Evolutionary conservation across 2,113 vertebrate species (phyloP).

Genomic region (Cromileptes altivelis): DNA sequence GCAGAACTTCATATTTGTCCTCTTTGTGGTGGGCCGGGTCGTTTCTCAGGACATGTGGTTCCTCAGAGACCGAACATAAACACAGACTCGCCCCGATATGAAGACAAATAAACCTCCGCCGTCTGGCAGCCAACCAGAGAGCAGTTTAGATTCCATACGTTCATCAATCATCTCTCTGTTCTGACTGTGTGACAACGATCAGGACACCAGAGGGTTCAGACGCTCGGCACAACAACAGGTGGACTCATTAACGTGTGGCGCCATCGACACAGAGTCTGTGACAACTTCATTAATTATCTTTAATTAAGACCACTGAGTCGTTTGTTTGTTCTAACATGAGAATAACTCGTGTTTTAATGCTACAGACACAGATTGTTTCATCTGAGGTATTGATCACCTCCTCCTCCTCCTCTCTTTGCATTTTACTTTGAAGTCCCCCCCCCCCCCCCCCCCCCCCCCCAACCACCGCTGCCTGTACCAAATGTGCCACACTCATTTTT

Average conservation of each 20-base stretch:
- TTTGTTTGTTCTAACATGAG: too few relatives aligned
- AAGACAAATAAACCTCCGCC: slow-evolving; percentile 77
- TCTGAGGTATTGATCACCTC: too few relatives aligned
- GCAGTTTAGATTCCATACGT: slow-evolving; percentile 68
- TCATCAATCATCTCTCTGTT: slow-evolving; percentile 79
- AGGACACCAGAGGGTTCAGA: too few relatives aligned
- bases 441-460: slow-evolving; percentile 47
- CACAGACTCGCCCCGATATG: slow-evolving; percentile 67
- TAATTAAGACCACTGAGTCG: too few relatives aligned
- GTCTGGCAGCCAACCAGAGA: slow-evolving; percentile 65
- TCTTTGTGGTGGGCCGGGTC: slow-evolving; percentile 24
- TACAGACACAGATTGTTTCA: too few relatives aligned
- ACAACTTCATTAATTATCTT: too few relatives aligned
- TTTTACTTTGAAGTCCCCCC: slow-evolving; percentile 57
- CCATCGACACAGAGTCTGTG: too few relatives aligned
- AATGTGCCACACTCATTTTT: slow-evolving; percentile 76
- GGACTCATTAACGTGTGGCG: too few relatives aligned
- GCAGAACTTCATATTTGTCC: slow-evolving; percentile 58
- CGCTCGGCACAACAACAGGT: too few relatives aligned
- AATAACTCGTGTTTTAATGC: too few relatives aligned
- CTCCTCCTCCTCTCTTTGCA: slow-evolving; percentile 29
- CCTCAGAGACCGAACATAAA: slow-evolving; percentile 72
- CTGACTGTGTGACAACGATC: slow-evolving; percentile 24
- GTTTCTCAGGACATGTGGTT: slow-evolving; percentile 56
- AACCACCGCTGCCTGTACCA: not conserved